Evolutionary conservation across 2,797 vertebrate genomes (phyloP), one percentile per base, ranked within the genome.

Genomic region (Poeciliopsis turneri): DNA sequence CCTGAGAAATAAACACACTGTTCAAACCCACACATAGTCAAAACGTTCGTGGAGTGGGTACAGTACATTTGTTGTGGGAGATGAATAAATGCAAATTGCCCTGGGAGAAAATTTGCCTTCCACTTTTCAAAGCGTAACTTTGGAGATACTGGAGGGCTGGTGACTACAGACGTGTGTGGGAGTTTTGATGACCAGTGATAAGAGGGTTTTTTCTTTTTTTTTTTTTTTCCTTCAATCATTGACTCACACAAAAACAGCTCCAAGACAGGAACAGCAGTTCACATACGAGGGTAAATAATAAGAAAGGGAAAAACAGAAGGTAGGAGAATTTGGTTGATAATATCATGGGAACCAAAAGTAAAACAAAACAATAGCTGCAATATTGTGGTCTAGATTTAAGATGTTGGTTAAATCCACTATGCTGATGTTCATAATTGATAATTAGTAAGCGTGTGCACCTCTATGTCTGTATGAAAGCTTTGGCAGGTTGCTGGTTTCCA

Each of bases 1-100:
- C 41, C 28, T 30, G 18, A 36, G 46, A 33, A 72, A 36, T 72
- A 72, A 72, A 36, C 49, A 49, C 39, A 11, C 41, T 69, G 10
- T 69, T 69, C 39, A 43, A 9, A 45, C 66, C 39, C 39, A 69
- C 66, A 45, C 41, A 41, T 16, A 69, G 66, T n/a, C 66, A 72
- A 47, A 72, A 72, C 33, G 13, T 53, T 33, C 3, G 47, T 33
- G 47, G 20, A 51, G 72, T 25, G 71, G 71, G 23, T 33, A 73
- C 30, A 53, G 47, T 15, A 33, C 28, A 23, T 53, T 53, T 51
- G 72, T 53, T 53, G 47, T 73, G 5, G 39, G 72, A 23, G 33
- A 73, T 36, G 72, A 53, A 53, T 53, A 53, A 73, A 73, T 73
- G 72, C 72, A 73, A 53, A 53, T 73, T 20, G 6, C 30, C 46